A percentile compares a stretch with the other conserved stretches of the same genome.
Conservation (phyloP, 1,140 invertebrate genomes). For the Eriocheir sinensis region DNA sequence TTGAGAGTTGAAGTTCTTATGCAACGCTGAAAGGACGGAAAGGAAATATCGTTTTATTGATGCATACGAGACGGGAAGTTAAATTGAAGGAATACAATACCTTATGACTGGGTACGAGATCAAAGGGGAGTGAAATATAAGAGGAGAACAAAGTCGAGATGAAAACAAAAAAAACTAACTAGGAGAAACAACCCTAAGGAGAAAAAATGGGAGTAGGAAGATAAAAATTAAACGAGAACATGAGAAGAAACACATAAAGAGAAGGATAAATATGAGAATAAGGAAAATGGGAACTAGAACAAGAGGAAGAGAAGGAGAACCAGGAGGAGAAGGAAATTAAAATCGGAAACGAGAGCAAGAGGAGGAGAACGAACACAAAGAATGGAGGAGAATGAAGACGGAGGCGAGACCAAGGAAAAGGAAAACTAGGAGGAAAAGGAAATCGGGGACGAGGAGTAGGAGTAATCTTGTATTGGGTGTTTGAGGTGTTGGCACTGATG, state of each 20-base stretch:
- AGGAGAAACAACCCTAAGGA: no score
- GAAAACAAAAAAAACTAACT: neutral
- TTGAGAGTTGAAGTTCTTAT: no score
- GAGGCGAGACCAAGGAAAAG: neutral
- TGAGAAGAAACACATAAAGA: neutral
- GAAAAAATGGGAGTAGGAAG: no score
- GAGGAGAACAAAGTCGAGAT: no score
- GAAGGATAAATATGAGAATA: neutral
- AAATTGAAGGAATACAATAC: no score
- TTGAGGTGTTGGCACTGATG: neutral
- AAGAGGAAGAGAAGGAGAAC: neutral
- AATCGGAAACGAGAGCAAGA: neutral
- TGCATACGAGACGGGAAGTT: no score
- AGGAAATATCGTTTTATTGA: no score
- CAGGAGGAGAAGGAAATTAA: neutral
- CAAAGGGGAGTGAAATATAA: no score
- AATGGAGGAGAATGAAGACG: neutral
- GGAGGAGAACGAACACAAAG: neutral
- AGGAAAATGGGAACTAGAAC: neutral
- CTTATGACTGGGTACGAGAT: no score
- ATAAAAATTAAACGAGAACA: neutral
- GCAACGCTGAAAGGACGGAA: no score
- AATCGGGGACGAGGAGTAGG: no score
- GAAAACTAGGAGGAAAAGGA: neutral
- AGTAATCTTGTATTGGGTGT: neutral